Conservation (phyloP, 2,113 vertebrate species). For the Anser cygnoides region DNA sequence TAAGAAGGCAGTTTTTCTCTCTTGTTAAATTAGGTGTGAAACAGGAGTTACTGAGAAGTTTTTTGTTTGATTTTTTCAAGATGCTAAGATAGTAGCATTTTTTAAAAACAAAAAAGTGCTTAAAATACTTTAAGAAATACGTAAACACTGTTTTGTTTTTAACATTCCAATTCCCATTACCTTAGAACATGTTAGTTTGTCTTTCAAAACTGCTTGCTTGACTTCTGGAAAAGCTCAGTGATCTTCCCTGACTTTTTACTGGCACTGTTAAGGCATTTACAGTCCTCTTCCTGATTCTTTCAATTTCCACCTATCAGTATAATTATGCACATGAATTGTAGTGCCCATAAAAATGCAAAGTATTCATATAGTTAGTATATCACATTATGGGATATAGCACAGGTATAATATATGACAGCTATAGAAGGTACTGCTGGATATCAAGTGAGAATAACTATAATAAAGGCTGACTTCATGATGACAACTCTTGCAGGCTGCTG, state of each 20-base stretch:
- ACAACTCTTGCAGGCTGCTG: neutral
- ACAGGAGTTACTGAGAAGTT: neutral
- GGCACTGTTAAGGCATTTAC: neutral
- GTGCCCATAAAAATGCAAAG: neutral
- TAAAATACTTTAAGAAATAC: neutral
- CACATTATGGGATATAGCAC: neutral
- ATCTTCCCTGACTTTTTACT: neutral
- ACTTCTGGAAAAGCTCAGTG: neutral
- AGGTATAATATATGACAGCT: neutral
- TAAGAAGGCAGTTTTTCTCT: neutral
- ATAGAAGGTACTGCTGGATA: neutral
- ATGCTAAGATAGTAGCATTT: neutral
- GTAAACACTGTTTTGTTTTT: neutral
- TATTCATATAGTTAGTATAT: neutral
- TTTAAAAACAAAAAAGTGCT: fast-evolving
- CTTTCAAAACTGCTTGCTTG: neutral
- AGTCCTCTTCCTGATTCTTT: neutral
- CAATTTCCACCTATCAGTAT: neutral
- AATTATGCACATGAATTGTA: neutral
- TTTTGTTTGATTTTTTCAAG: neutral
- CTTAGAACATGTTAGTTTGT: neutral
- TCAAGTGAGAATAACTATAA: neutral
- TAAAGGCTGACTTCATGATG: neutral
- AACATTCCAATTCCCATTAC: neutral
- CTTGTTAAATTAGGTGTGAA: neutral